Base-by-base conservation (phyloP, 1,140 invertebrate species). In the Mamestra configurata region DNA sequence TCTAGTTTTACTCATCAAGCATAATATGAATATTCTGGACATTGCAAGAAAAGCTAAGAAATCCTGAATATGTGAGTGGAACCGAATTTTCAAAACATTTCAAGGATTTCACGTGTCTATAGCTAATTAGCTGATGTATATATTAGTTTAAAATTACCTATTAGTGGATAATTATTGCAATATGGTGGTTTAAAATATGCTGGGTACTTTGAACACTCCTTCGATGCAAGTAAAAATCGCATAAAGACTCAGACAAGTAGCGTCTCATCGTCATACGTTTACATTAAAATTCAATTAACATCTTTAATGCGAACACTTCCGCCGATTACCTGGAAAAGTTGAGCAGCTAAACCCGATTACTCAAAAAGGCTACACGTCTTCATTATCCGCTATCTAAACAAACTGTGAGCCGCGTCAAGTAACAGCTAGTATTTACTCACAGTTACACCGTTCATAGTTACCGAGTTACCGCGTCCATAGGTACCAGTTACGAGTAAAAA, bases 401-500 rank as follows among this genome's bases (percentile, higher is more conserved):
- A 76, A 27, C 57, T 73, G 24, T 64, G 64, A 49, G 37, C 40
- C 20, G 73, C 55, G 20, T n/a, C 37, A 61, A 61, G 40, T 76
- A 46, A 76, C 37, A 76, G 3, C 20, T 15, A n/a, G 40, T 55
- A 73, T 73, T 73, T 73, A 73, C 49, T 27, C 22, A 49, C 27
- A 55, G 35, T 73, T 61, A 76, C 57, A 40, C 64, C 55, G 43
- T 64, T 27, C 22, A 49, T 31, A 49, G 76, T 49, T 43, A 49
- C 43, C 43, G n/a, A 59, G 40, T 76, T 66, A 77, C 75, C 61
- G 68, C 46, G 35, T 55, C 55, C 49, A 40, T 66, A 75, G 76
- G 80, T 81, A 64, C 31, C 80, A 57, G 57, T 75, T 80, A 70
- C 68, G 81, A 82, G 80, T 84, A 87, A 87, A 89, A 89, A 89